Evolutionary conservation across 2,888 invertebrate species (phyloP).

Genomic region (Macrophya alboannulata): DNA sequence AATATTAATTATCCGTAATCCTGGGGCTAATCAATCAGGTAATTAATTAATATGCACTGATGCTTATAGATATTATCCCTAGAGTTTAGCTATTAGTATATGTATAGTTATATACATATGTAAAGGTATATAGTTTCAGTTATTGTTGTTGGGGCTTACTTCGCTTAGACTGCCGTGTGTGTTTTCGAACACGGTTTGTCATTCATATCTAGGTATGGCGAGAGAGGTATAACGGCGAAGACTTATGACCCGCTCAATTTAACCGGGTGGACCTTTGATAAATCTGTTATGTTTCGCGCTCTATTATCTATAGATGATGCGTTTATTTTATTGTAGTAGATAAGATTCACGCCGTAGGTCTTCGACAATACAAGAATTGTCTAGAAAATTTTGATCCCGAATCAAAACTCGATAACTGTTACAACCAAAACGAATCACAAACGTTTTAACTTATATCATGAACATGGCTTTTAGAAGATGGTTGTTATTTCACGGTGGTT

Average conservation of each 20-base stretch:
- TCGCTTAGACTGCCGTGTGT: neutral
- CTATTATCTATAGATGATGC: conserved; percentile 20
- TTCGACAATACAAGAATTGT: neutral
- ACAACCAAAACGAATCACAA: conserved; percentile 13
- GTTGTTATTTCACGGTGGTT: conserved; percentile 39
- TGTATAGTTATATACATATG: too few species aligned
- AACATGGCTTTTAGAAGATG: conserved; percentile 24
- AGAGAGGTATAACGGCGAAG: conserved; percentile 1
- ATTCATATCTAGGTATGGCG: conserved; percentile 13
- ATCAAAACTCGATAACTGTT: conserved; percentile 24
- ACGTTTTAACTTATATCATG: conserved; percentile 20
- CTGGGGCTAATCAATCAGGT: conserved; percentile 38
- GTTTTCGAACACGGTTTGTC: neutral
- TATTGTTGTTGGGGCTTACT: neutral
- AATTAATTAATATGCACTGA: conserved; percentile 27
- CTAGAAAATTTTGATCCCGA: conserved; percentile 32
- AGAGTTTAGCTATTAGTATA: neutral
- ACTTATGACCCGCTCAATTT: conserved; percentile 19
- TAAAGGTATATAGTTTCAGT: conserved; percentile 18
- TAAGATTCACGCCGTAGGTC: conserved; percentile 2
- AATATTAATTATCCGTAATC: conserved; percentile 19
- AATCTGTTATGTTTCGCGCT: conserved; percentile 23
- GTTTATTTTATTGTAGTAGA: conserved; percentile 20
- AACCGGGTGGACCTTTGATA: conserved; percentile 22
- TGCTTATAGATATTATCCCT: neutral